Evolutionary conservation across 1,140 invertebrate genomes (phyloP).

Genomic region (Philotrypesis tridentata): DNA sequence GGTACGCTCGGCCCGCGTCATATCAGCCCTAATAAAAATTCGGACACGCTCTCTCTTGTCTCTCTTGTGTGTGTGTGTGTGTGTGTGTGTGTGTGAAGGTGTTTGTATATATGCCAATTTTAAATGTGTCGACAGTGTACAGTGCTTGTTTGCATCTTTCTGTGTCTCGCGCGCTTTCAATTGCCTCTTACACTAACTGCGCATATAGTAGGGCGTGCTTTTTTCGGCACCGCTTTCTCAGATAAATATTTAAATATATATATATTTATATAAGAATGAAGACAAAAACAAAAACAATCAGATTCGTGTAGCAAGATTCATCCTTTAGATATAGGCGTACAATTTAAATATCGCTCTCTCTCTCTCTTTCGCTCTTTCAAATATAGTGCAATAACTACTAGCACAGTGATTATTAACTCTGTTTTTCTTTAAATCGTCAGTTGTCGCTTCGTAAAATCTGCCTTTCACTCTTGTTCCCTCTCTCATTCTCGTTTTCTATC

Average conservation of each 20-base stretch:
- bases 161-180: background rate
- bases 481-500: background rate
- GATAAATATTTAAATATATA: conserved; percentile 19
- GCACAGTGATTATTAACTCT: conserved; percentile 36
- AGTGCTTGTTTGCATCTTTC: background rate
- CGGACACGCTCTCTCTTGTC: conserved; percentile 44
- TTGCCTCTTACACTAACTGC: conserved; percentile 21
- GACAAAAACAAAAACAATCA: conserved; percentile 42
- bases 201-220: conserved; percentile 3
- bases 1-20: conserved; percentile 21
- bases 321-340: conserved; percentile 21
- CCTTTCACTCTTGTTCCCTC: conserved; percentile 13
- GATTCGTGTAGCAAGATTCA: conserved; percentile 27
- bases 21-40: conserved; percentile 43
- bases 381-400: background rate
- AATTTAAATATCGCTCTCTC: conserved; percentile 16
- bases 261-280: conserved; percentile 35
- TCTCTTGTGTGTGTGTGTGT: conserved; percentile 14
- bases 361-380: background rate
- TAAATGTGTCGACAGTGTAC: background rate
- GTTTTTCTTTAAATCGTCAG: background rate
- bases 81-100: background rate
- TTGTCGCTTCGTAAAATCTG: background rate
- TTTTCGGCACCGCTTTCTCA: background rate
- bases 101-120: background rate